Evolutionary conservation across 2,888 invertebrate genomes (phyloP).

Genomic region (Hyppa rectilinea): DNA sequence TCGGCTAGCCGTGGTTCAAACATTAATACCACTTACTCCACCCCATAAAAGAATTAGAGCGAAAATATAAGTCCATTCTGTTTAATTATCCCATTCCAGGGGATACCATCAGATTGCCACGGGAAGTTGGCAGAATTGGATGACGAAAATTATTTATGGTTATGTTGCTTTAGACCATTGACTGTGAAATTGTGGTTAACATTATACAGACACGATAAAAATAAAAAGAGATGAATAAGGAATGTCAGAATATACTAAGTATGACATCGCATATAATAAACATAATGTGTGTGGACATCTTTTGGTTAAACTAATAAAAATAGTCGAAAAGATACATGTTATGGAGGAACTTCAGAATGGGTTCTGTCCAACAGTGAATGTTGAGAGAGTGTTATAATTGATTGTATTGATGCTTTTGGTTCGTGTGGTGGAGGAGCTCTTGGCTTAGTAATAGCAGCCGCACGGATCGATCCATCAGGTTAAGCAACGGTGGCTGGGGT

Average conservation of each 20-base stretch:
- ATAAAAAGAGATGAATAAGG: neutral
- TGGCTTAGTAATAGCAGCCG: too few relatives aligned
- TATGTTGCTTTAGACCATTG: neutral
- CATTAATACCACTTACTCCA: conserved; percentile 40
- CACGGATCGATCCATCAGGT: too few relatives aligned
- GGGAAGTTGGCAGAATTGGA: conserved; percentile 35
- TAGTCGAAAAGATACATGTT: neutral
- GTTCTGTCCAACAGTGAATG: neutral
- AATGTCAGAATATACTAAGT: neutral
- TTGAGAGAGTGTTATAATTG: neutral
- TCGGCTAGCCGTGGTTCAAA: conserved; percentile 28
- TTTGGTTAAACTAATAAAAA: neutral
- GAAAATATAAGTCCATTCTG: conserved; percentile 54
- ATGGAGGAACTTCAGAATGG: neutral
- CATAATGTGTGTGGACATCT: neutral
- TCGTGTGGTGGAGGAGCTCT: too few relatives aligned
- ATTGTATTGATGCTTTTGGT: too few relatives aligned
- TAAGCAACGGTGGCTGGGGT: too few relatives aligned
- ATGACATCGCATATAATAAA: neutral
- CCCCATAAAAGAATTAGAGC: conserved; percentile 58
- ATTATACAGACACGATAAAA: neutral
- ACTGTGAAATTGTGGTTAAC: neutral
- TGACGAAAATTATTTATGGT: conserved; percentile 42
- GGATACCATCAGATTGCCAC: conserved; percentile 45
- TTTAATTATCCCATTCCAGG: conserved; percentile 43